A percentile compares a stretch with the other conserved stretches of the same genome.
These are phyloP conservation scores for Bedellia somnulentella DNA, from an alignment of 2,888 invertebrate species.

Conservation along the genomic window DNA sequence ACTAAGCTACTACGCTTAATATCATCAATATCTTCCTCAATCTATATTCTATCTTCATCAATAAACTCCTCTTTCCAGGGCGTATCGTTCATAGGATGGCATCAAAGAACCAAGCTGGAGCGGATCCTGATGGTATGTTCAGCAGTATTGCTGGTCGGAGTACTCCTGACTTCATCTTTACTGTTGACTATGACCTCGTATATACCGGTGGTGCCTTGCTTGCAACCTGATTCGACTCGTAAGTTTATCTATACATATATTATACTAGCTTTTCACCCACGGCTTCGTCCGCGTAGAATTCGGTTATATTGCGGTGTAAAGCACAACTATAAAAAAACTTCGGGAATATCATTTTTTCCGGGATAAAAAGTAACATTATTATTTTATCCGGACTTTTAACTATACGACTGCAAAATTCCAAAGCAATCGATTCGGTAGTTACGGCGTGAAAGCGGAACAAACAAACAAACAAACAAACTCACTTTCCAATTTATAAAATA, in stretches of 20 bases:
- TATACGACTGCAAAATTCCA: neutral
- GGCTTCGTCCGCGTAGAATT: too few species aligned
- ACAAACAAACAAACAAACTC: too few species aligned
- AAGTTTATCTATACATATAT: neutral
- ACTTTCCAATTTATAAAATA: neutral
- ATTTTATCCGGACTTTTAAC: too few species aligned
- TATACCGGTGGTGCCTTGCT: slow-evolving; percentile 44
- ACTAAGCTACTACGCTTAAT: too few species aligned
- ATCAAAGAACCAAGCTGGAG: slow-evolving; percentile 70
- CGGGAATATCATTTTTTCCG: too few species aligned
- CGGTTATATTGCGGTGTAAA: too few species aligned
- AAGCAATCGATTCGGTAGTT: neutral
- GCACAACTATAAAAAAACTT: neutral
- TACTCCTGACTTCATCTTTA: slow-evolving; percentile 60
- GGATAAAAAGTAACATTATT: too few species aligned
- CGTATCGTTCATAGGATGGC: slow-evolving; percentile 70
- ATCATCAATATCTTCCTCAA: too few species aligned
- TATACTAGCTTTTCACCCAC: too few species aligned
- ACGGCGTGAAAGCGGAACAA: too few species aligned
- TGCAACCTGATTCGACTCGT: slow-evolving; percentile 47
- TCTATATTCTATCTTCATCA: too few species aligned
- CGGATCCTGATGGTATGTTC: slow-evolving; percentile 63
- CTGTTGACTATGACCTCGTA: slow-evolving; percentile 48
- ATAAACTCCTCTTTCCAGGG: slow-evolving; percentile 68
- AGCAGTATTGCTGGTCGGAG: slow-evolving; percentile 53